Conservation (phyloP, 2,113 vertebrate species). For the Empidonax traillii region DNA sequence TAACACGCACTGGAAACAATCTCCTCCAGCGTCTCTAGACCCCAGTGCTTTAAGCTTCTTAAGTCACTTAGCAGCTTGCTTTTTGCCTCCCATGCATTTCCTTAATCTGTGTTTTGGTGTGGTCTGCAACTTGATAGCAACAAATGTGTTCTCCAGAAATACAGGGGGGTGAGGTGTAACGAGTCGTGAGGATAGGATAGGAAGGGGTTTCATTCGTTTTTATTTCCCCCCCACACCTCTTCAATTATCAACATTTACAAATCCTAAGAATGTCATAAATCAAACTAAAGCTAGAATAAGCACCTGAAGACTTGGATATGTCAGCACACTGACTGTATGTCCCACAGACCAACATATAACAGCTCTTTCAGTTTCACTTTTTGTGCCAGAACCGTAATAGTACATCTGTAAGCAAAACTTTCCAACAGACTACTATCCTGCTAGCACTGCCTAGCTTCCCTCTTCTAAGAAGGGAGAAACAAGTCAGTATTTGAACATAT, state of each 20-base stretch:
- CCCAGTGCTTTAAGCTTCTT: conserved; percentile 10
- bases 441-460: background rate
- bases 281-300: background rate
- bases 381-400: background rate
- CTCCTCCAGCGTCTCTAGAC: background rate
- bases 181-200: background rate
- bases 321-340: background rate
- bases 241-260: background rate
- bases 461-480: background rate
- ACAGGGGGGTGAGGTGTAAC: background rate
- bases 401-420: background rate
- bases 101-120: background rate
- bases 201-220: background rate
- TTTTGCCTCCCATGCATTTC: background rate
- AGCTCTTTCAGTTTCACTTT: background rate
- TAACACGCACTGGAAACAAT: background rate
- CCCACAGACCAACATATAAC: background rate
- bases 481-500: background rate
- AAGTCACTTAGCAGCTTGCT: conserved; percentile 27
- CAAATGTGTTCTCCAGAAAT: background rate
- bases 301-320: background rate
- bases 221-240: rapidly evolving
- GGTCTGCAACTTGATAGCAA: background rate
- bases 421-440: background rate
- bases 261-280: background rate